These are phyloP conservation scores for Istiophorus platypterus DNA, from an alignment of 2,113 vertebrate species.

Conservation along the genomic window DNA sequence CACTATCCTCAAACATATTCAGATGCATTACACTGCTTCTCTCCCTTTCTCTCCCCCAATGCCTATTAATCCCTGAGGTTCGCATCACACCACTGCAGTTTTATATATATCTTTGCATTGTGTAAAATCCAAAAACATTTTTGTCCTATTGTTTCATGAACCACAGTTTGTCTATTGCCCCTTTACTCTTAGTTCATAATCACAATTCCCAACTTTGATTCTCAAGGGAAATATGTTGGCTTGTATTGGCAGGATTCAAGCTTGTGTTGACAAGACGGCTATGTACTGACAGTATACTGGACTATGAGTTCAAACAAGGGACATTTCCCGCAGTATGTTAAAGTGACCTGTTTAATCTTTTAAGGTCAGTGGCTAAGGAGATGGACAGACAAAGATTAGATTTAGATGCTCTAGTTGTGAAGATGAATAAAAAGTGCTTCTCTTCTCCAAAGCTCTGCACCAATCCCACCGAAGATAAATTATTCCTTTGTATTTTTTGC, in stretches of 20 bases:
- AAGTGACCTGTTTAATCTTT: slow-evolving; percentile 51
- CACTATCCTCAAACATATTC: slow-evolving; percentile 7
- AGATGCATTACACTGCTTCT: not conserved
- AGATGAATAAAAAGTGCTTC: slow-evolving; percentile 16
- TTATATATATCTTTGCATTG: slow-evolving; percentile 31
- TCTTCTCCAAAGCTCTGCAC: slow-evolving; percentile 10
- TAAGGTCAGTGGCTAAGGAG: slow-evolving; percentile 5
- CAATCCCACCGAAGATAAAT: not conserved
- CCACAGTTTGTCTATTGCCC: slow-evolving; percentile 54
- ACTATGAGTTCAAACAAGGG: slow-evolving; percentile 52
- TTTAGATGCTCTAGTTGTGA: not conserved
- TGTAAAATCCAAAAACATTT: slow-evolving; percentile 32
- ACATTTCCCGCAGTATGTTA: slow-evolving; percentile 16
- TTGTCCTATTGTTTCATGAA: slow-evolving; percentile 59
- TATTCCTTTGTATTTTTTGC: slow-evolving; percentile 13
- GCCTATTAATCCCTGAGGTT: slow-evolving; percentile 17
- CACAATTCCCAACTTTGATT: slow-evolving; percentile 50
- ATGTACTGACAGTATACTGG: slow-evolving; percentile 28
- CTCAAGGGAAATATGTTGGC: slow-evolving; percentile 65
- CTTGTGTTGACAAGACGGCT: slow-evolving; percentile 54
- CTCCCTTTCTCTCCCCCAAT: not conserved
- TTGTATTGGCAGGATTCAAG: slow-evolving; percentile 55
- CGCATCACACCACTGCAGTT: slow-evolving; percentile 27
- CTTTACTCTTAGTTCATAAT: slow-evolving; percentile 60
- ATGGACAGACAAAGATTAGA: not conserved